phyloP scores from a whole-genome alignment of 2,113 vertebrate species.

The Holacanthus passer region DNA sequence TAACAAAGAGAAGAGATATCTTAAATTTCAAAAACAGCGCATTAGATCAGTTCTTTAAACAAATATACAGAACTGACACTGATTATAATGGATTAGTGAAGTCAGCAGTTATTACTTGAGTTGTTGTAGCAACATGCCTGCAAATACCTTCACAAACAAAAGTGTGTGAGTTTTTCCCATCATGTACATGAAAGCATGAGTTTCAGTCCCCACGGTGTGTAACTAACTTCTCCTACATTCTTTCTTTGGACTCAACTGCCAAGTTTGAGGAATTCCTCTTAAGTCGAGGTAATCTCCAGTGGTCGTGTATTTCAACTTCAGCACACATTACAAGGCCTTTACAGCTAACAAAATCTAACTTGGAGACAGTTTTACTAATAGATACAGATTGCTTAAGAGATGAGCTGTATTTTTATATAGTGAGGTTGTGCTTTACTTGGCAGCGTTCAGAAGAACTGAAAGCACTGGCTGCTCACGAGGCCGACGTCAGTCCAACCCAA shows the following conservation, averaged over 20 bases:
- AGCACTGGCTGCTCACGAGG: conserved; percentile 23
- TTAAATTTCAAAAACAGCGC: neutral
- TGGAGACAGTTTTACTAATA: neutral
- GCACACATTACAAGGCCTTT: conserved; percentile 20
- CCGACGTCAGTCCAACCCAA: conserved; percentile 40
- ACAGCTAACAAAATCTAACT: neutral
- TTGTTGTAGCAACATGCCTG: conserved; percentile 11
- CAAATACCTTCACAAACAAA: conserved; percentile 15
- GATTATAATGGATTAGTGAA: neutral
- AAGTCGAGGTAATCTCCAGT: conserved; percentile 22
- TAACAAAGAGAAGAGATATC: neutral
- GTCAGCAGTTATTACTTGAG: neutral
- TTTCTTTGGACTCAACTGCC: conserved; percentile 40
- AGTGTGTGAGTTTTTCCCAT: conserved; percentile 26
- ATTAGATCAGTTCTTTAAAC: neutral
- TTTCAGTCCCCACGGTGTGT: conserved; percentile 33
- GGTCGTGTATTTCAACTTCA: conserved; percentile 18
- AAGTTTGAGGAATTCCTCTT: conserved; percentile 46
- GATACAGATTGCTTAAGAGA: conserved; percentile 13
- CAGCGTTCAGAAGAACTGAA: neutral
- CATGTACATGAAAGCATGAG: conserved; percentile 26
- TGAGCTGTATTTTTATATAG: conserved; percentile 20
- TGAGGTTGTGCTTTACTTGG: conserved; percentile 39
- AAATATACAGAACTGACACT: neutral
- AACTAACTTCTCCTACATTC: conserved; percentile 33